Evolutionary conservation across 2,797 vertebrate species (phyloP).

Genomic region (Cuculus canorus): DNA sequence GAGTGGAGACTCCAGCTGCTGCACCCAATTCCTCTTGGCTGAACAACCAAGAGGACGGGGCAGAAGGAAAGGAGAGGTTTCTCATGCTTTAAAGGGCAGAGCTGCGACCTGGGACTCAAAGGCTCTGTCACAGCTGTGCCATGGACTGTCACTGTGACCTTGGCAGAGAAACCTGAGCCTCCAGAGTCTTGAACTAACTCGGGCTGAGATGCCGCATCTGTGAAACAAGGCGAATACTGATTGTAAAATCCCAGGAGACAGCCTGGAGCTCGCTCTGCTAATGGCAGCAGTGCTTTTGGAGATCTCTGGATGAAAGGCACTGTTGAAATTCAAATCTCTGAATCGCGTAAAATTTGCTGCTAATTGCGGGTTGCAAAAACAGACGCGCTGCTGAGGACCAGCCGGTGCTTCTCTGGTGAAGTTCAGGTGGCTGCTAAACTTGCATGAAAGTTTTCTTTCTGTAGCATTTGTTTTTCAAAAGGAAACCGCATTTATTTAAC

Average conservation of each 20-base stretch:
- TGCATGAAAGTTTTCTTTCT: not conserved
- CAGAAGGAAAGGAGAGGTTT: not conserved
- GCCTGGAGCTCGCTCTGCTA: not conserved
- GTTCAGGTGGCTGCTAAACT: not conserved
- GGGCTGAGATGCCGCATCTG: not conserved
- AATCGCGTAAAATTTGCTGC: not conserved
- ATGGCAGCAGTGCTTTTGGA: fast-evolving
- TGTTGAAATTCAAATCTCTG: not conserved
- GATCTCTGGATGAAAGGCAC: not conserved
- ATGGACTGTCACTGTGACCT: not conserved
- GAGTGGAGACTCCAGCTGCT: not conserved
- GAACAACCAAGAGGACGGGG: not conserved
- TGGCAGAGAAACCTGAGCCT: not conserved
- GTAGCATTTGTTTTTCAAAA: not conserved
- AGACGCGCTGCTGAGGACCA: not conserved
- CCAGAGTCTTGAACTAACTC: not conserved
- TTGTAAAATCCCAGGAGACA: not conserved
- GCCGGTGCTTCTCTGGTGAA: not conserved
- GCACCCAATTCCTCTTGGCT: not conserved
- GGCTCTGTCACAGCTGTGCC: not conserved
- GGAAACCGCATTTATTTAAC: not conserved
- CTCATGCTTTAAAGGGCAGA: not conserved
- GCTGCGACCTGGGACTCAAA: not conserved
- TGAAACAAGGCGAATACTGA: not conserved
- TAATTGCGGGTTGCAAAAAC: not conserved